Conservation (phyloP, 2,797 vertebrate genomes). For the Chelon auratus region DNA sequence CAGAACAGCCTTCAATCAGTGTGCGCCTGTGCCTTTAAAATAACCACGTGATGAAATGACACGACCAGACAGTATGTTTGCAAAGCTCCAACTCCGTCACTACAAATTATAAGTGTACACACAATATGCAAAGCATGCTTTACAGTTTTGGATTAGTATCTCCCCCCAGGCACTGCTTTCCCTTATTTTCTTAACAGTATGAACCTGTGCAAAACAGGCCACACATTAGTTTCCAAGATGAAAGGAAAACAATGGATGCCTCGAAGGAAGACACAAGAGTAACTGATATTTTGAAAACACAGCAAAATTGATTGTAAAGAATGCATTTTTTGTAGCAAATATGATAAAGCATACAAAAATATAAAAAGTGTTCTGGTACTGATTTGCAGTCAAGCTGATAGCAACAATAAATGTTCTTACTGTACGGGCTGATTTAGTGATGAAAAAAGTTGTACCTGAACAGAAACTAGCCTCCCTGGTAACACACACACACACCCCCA, state of each 20-base stretch:
- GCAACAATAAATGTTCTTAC: neutral
- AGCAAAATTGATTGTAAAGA: too few relatives aligned
- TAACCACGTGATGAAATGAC: neutral
- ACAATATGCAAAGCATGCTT: neutral
- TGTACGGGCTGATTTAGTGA: neutral
- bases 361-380: neutral
- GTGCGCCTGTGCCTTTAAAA: neutral
- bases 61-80: neutral
- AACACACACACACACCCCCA: constrained; percentile 8
- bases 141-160: too few relatives aligned
- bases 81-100: neutral
- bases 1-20: constrained; percentile 32
- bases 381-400: neutral
- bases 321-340: neutral
- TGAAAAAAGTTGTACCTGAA: neutral
- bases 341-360: neutral
- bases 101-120: neutral
- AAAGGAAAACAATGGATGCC: neutral
- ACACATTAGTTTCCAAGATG: neutral
- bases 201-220: neutral
- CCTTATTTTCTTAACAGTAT: neutral
- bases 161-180: neutral
- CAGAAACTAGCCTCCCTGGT: constrained; percentile 3
- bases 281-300: too few relatives aligned
- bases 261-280: neutral